Percentiles rank a stretch among this genome's conserved stretches.
These are phyloP conservation scores for Poeciliopsis prolifica DNA, from an alignment of 2,113 vertebrate genomes.

Conservation along the genomic window DNA sequence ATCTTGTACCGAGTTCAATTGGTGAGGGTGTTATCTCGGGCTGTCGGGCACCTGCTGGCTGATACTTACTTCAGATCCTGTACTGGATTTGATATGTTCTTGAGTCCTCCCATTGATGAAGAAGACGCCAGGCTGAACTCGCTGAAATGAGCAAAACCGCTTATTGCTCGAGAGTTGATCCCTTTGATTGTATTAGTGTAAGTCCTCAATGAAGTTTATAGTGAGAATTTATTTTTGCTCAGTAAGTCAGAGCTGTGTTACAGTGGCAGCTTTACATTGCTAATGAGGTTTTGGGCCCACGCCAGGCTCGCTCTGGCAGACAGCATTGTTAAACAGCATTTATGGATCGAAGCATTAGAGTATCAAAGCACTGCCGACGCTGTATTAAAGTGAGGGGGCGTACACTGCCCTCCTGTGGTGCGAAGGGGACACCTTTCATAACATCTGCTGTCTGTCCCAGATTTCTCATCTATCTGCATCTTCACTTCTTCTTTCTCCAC, in stretches of 20 bases:
- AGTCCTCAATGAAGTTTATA: constrained; percentile 48
- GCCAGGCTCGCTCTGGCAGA: constrained; percentile 51
- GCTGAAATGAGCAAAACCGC: constrained; percentile 12
- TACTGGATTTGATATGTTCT: constrained; percentile 44
- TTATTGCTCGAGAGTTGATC: constrained; percentile 19
- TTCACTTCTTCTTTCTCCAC: constrained; percentile 8
- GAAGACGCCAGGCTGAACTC: constrained; percentile 8
- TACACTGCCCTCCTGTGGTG: constrained; percentile 73
- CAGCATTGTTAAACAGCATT: constrained; percentile 59
- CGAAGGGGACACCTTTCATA: constrained; percentile 39
- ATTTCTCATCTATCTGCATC: constrained; percentile 4
- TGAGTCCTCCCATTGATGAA: constrained; percentile 23
- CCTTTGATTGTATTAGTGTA: constrained; percentile 24
- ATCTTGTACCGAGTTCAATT: constrained; percentile 92
- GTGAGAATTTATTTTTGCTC: constrained; percentile 52
- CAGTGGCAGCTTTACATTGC: constrained; percentile 66
- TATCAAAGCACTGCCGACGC: constrained; percentile 63
- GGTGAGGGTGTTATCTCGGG: constrained; percentile 75
- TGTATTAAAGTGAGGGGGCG: constrained; percentile 32
- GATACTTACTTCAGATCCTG: constrained; percentile 31
- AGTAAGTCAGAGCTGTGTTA: constrained; percentile 52
- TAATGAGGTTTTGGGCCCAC: constrained; percentile 60
- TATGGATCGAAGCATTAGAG: constrained; percentile 65
- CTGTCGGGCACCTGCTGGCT: constrained; percentile 20
- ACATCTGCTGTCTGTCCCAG: constrained; percentile 33